These are phyloP conservation scores for Smutsia temminckii DNA, from an alignment of 2,797 vertebrate genomes.

Conservation along the genomic window DNA sequence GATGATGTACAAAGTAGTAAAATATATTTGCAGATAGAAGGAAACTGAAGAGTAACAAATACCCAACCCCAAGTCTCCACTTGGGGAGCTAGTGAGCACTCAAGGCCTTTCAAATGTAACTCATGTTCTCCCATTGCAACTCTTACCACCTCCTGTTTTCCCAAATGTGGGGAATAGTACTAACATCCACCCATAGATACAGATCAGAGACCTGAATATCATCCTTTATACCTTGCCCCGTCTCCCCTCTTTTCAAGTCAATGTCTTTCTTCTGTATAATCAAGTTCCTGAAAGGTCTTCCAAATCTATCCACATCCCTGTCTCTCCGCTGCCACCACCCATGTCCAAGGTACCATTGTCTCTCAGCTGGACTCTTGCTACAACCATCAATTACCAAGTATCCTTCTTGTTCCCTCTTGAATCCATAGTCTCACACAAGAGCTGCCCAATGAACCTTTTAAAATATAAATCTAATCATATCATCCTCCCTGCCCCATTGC, in stretches of 20 bases:
- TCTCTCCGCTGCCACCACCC: not conserved
- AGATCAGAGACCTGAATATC: not conserved
- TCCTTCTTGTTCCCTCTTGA: not conserved
- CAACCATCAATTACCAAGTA: not conserved
- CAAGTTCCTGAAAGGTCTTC: not conserved
- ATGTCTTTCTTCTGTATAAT: not conserved
- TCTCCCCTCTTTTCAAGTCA: not conserved
- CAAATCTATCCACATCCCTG: not conserved
- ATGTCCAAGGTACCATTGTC: not conserved
- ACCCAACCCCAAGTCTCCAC: not conserved
- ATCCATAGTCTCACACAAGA: not conserved
- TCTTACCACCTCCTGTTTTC: not conserved
- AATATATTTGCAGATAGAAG: not conserved
- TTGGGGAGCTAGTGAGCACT: not conserved
- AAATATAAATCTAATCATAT: not conserved
- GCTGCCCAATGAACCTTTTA: not conserved
- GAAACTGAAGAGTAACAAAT: not conserved
- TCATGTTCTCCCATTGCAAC: not conserved
- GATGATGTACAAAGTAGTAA: not conserved
- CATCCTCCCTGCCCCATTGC: not conserved
- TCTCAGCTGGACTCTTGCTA: not conserved
- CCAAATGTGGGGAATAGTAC: not conserved
- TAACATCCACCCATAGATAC: not conserved
- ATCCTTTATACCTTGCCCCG: not conserved
- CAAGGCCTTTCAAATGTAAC: not conserved